Evolutionary conservation across 2,888 invertebrate species (phyloP), one percentile per base, ranked within the genome.

Genomic region (Xestia sexstrigata): DNA sequence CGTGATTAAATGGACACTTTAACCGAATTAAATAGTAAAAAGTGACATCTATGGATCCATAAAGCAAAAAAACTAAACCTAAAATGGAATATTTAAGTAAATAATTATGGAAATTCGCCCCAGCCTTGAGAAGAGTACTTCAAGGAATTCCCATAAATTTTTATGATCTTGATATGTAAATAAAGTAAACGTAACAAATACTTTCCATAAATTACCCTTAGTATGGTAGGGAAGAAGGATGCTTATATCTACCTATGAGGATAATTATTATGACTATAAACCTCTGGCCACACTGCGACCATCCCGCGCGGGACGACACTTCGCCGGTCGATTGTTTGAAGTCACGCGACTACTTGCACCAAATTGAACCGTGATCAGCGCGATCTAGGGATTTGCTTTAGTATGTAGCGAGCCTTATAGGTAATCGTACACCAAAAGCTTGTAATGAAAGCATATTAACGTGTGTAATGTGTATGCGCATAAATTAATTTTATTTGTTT

Each of bases 151-250:
- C 74, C 76, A 83, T 82, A 79, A 81, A 63, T 72, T 78, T 87
- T 83, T 79, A 88, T 83, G 78, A 82, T 77, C 70, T 82, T 72
- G 58, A 55, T 87, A 87, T 88, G 82, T 68, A 76, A 89, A 86
- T 87, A 69, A 74, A 67, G 42, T 80, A 72, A 84, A 70, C 67
- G 63, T 84, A 73, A 76, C 69, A 63, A 76, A 81, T 81, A 67
- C 62, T 81, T 79, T n/a, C 30, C 70, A 84, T 76, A 87, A 63
- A 81, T 86, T 67, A 77, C 65, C 68, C 45, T 65, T 72, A 30
- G 13, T 62, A 35, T 30, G 26, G 30, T 23, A 55, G 68, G 45
- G 55, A 39, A 58, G 55, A 42, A 78, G 52, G 77, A 77, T 67
- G 35, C 62, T 20, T 45, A 39, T 66, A 30, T 30, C 20, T 70